A percentile compares a stretch with the other conserved stretches of the same genome.
Evolutionary conservation across 2,888 invertebrate species (phyloP).

Genomic region (Cataglyphis altisquamis): DNA sequence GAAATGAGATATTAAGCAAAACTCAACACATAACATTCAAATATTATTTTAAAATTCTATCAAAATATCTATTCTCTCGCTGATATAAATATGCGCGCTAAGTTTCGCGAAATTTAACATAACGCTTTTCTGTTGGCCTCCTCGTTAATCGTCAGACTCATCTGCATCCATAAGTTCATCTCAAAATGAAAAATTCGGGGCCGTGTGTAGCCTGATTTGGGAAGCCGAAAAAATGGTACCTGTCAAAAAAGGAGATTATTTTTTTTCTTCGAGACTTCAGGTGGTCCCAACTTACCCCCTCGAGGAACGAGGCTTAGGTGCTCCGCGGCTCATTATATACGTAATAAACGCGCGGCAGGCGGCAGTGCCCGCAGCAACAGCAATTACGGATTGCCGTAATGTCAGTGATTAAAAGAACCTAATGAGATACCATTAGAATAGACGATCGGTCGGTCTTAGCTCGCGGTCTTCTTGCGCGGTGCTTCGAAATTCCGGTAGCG

Average conservation of each 20-base stretch:
- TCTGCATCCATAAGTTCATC: constrained; percentile 34
- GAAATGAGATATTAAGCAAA: not conserved
- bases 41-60: not conserved
- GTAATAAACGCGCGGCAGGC: constrained; percentile 72
- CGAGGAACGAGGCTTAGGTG: constrained; percentile 44
- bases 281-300: constrained; percentile 32
- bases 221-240: constrained; percentile 57
- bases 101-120: not conserved
- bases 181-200: constrained; percentile 67
- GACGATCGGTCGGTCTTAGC: constrained; percentile 70
- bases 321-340: constrained; percentile 72
- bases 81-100: not conserved
- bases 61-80: not conserved
- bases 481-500: constrained; percentile 67
- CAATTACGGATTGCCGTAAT: constrained; percentile 83
- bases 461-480: constrained; percentile 69
- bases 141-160: constrained; percentile 13
- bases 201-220: constrained; percentile 3
- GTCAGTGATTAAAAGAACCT: constrained; percentile 83
- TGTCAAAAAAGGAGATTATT: constrained; percentile 55
- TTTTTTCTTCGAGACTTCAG: constrained; percentile 59
- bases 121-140: not conserved
- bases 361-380: constrained; percentile 65
- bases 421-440: constrained; percentile 83
- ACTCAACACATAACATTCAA: not conserved